Evolutionary conservation across 2,797 vertebrate genomes (phyloP).

Genomic region (Macroramphosus scolopax): DNA sequence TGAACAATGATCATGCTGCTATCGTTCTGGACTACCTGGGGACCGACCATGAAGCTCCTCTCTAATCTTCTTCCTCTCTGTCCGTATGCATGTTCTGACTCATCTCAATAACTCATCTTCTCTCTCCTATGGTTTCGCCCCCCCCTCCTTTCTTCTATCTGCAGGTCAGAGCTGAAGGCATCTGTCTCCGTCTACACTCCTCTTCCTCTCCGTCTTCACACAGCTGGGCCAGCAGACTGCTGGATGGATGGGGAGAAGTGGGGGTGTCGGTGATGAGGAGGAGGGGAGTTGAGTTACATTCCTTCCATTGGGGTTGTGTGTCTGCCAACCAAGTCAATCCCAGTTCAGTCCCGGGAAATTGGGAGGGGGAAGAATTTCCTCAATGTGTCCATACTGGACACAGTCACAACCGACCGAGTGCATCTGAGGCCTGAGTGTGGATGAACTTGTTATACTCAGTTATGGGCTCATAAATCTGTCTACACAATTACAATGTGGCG

Average conservation of each 20-base stretch:
- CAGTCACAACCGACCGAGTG: constrained; percentile 41
- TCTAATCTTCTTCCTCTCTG: too few species aligned
- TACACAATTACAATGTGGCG: background rate
- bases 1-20: too few species aligned
- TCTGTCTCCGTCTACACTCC: too few species aligned
- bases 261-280: constrained; percentile 17
- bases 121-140: too few species aligned
- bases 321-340: constrained; percentile 82
- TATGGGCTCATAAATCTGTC: background rate
- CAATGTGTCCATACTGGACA: constrained; percentile 66
- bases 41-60: too few species aligned
- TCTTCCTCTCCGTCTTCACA: constrained; percentile 34
- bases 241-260: constrained; percentile 38
- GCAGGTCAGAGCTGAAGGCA: too few species aligned
- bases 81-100: too few species aligned
- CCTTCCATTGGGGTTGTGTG: constrained; percentile 78
- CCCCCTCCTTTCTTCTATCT: too few species aligned
- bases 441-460: constrained; percentile 19
- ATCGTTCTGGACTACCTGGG: too few species aligned
- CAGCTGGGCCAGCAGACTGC: constrained; percentile 54
- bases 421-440: constrained; percentile 10
- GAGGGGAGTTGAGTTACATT: constrained; percentile 78
- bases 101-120: too few species aligned
- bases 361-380: constrained; percentile 73
- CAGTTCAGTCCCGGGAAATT: constrained; percentile 79